Conservation (phyloP, 2,113 vertebrate species). For the Anarhynchus alexandrinus region DNA sequence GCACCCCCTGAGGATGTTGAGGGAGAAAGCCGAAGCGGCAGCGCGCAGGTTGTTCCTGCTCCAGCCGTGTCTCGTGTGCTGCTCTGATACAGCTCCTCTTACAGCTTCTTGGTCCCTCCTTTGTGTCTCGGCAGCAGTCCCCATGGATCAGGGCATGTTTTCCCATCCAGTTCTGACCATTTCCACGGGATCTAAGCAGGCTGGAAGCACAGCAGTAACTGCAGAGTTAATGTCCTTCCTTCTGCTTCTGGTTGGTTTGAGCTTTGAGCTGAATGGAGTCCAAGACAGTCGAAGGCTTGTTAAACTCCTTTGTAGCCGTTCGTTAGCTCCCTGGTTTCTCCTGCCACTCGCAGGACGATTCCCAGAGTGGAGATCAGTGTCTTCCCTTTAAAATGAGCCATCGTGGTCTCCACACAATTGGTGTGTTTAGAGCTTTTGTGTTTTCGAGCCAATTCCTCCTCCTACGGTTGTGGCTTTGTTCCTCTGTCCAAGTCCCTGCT, state of each 20-base stretch:
- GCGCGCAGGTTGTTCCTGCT: not conserved
- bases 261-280: not conserved
- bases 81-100: not conserved
- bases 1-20: no score
- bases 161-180: not conserved
- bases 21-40: not conserved
- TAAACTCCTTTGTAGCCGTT: slow-evolving; percentile 6
- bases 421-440: slow-evolving; percentile 7
- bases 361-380: not conserved
- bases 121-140: not conserved
- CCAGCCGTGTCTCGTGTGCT: not conserved
- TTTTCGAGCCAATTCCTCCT: not conserved
- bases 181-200: not conserved
- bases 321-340: not conserved
- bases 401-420: not conserved
- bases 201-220: not conserved
- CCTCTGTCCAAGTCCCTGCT: not conserved
- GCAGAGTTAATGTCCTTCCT: not conserved
- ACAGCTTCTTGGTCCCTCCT: not conserved
- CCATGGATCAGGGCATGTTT: not conserved
- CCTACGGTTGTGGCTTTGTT: slow-evolving; percentile 32
- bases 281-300: not conserved
- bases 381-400: not conserved
- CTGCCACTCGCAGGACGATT: not conserved
- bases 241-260: not conserved